Evolutionary conservation across 2,113 vertebrate species (phyloP).

Genomic region (Lucifuga dentata): DNA sequence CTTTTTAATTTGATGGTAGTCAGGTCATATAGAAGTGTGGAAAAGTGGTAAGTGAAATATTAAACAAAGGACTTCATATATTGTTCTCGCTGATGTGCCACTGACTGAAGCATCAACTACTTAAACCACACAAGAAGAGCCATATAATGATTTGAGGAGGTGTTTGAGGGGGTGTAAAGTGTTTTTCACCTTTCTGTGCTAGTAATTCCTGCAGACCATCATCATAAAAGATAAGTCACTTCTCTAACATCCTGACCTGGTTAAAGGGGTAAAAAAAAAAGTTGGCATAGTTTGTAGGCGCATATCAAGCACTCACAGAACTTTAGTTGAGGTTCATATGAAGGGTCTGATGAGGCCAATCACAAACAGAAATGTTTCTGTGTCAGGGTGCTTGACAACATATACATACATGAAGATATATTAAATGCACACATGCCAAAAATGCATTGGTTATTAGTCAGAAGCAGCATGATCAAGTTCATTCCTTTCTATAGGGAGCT

Average conservation of each 20-base stretch:
- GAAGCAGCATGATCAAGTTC: conserved; percentile 82
- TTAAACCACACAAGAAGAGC: neutral
- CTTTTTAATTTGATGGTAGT: neutral
- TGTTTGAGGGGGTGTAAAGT: conserved; percentile 15
- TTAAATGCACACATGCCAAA: conserved; percentile 82
- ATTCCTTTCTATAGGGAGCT: conserved; percentile 76
- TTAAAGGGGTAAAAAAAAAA: conserved; percentile 33
- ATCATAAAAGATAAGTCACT: neutral
- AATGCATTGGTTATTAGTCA: conserved; percentile 79
- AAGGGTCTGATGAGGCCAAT: conserved; percentile 38
- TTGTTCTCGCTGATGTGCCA: conserved; percentile 12
- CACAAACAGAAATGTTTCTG: conserved; percentile 43
- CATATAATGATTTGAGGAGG: conserved; percentile 1
- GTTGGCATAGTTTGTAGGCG: conserved; percentile 13
- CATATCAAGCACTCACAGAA: conserved; percentile 13
- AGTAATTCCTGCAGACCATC: neutral
- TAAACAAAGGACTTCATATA: neutral
- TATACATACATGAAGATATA: conserved; percentile 65
- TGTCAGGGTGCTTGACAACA: conserved; percentile 49
- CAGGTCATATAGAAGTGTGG: neutral
- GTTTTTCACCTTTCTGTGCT: neutral
- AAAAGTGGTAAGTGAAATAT: neutral
- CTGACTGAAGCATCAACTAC: neutral
- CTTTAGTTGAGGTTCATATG: conserved; percentile 35
- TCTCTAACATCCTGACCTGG: conserved; percentile 17